Conservation (phyloP, 2,113 vertebrate genomes). For the Ancistrus triradiatus region DNA sequence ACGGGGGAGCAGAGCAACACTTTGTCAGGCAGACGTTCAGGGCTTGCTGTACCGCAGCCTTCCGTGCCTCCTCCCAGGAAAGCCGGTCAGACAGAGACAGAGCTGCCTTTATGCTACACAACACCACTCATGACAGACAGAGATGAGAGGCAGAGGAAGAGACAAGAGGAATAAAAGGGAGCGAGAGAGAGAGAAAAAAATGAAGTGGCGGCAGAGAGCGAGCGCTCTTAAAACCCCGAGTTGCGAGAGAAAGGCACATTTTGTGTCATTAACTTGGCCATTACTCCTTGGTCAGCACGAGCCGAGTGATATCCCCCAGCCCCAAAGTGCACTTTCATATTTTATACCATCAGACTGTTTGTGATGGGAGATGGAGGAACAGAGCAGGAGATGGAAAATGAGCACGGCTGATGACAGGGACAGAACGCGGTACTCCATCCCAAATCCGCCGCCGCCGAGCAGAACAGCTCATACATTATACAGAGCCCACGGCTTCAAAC, state of each 20-base stretch:
- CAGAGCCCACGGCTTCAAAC: slow-evolving; percentile 16
- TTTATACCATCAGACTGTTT: slow-evolving; percentile 25
- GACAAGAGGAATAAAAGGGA: not conserved
- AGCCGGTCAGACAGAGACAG: not conserved
- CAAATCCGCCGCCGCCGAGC: not conserved
- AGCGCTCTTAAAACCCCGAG: slow-evolving; percentile 53
- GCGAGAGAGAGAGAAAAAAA: not conserved
- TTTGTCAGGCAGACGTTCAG: not conserved
- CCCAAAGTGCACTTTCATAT: slow-evolving; percentile 33
- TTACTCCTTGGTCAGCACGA: slow-evolving; percentile 53
- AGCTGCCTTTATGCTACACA: slow-evolving; percentile 6
- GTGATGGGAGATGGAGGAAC: slow-evolving; percentile 12
- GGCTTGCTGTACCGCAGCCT: not conserved
- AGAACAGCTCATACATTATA: slow-evolving; percentile 20
- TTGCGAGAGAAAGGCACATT: slow-evolving; percentile 47
- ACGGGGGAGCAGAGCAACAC: not conserved
- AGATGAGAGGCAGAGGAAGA: slow-evolving; percentile 1
- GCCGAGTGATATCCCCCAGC: slow-evolving; percentile 31
- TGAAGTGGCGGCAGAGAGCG: slow-evolving; percentile 4
- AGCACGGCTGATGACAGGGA: not conserved
- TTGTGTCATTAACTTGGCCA: slow-evolving; percentile 43
- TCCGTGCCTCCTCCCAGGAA: not conserved
- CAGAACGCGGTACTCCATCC: not conserved
- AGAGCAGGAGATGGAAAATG: not conserved
- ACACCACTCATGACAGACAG: slow-evolving; percentile 10